Conservation (phyloP, 1,140 invertebrate species). For the Adoxophyes honmai region DNA sequence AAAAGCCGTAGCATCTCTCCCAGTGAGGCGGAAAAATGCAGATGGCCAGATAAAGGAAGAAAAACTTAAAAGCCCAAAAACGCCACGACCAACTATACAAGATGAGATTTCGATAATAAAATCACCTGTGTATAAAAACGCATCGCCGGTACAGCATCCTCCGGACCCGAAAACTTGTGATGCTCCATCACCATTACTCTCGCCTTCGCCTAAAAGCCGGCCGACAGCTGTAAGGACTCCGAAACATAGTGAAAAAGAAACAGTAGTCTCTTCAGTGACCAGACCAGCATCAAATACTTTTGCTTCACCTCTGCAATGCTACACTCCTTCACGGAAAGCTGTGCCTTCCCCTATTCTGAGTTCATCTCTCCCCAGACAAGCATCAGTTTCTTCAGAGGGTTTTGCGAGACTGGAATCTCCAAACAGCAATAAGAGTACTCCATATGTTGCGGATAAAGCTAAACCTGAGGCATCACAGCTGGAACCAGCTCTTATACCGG, state of each 20-base stretch:
- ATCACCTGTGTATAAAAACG: not conserved
- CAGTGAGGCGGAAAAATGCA: constrained; percentile 59
- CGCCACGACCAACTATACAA: constrained; percentile 20
- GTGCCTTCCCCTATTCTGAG: constrained; percentile 10
- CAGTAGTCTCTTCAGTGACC: constrained; percentile 24
- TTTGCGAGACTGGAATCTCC: not conserved
- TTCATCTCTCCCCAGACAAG: not conserved
- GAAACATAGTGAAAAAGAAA: constrained; percentile 28
- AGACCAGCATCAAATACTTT: constrained; percentile 21
- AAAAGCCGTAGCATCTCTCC: constrained; percentile 64
- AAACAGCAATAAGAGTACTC: not conserved
- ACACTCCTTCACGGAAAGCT: constrained; percentile 14
- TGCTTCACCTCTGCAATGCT: constrained; percentile 27
- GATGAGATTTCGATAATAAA: constrained; percentile 21
- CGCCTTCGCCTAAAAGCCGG: constrained; percentile 26
- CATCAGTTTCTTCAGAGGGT: not conserved
- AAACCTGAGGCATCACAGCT: not conserved
- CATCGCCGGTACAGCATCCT: not conserved
- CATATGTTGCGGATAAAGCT: not conserved
- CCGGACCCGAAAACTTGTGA: not conserved
- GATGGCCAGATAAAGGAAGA: constrained; percentile 43
- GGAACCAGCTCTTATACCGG: too few species aligned
- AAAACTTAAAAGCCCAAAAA: constrained; percentile 37
- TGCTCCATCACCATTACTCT: constrained; percentile 21
- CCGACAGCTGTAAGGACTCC: constrained; percentile 6